Percentiles rank a stretch among this genome's conserved stretches.
These are phyloP conservation scores for Microcebus jonahi DNA, from an alignment of 2,113 vertebrate genomes.

Conservation along the genomic window DNA sequence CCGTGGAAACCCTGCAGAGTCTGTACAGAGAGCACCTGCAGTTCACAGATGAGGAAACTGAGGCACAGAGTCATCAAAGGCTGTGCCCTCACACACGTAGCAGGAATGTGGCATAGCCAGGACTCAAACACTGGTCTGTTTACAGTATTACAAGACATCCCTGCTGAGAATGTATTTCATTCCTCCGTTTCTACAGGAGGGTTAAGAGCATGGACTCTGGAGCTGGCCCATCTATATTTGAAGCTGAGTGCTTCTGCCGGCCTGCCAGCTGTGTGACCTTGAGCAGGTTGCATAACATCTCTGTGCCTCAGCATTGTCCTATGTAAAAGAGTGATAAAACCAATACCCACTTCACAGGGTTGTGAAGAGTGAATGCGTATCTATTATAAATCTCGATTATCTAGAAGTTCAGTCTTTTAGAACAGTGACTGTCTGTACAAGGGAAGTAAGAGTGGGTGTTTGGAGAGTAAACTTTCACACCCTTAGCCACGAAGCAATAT, in stretches of 20 bases:
- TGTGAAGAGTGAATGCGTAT: background rate
- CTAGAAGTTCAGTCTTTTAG: background rate
- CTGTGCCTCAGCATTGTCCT: background rate
- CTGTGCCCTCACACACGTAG: accelerated
- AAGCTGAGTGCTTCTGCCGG: background rate
- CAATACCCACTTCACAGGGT: background rate
- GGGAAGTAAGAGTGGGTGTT: background rate
- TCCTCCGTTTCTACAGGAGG: background rate
- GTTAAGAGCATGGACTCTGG: background rate
- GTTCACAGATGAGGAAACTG: background rate
- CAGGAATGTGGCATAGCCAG: background rate
- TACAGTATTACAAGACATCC: too few relatives aligned
- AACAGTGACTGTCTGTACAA: background rate
- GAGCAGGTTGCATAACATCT: background rate
- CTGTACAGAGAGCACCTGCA: background rate
- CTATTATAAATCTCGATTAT: background rate
- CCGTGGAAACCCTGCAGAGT: accelerated
- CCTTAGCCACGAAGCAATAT: background rate
- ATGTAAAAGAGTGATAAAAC: background rate
- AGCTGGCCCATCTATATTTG: background rate
- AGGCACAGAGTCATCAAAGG: background rate
- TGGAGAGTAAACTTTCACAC: background rate
- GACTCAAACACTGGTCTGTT: background rate
- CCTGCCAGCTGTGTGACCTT: background rate
- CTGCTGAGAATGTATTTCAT: too few relatives aligned